These are phyloP conservation scores for Hiodon alosoides DNA, from an alignment of 2,113 vertebrate species.

Conservation along the genomic window DNA sequence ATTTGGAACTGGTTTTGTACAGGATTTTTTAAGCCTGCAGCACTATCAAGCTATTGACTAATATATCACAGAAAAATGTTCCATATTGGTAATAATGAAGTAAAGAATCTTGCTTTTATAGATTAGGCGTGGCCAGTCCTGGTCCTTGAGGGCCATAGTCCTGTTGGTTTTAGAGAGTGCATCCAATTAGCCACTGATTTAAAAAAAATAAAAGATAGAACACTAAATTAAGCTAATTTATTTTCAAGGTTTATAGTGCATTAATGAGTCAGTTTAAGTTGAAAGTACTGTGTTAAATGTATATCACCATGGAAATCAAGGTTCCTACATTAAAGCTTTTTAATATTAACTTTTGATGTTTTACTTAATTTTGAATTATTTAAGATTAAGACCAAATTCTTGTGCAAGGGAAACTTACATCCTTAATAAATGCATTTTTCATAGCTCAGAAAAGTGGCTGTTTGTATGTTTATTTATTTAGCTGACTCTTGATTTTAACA, in stretches of 20 bases:
- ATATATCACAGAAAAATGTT: no score
- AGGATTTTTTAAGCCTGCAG: no score
- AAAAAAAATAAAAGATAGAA: not conserved
- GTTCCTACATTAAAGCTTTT: not conserved
- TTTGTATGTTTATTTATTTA: constrained; percentile 1
- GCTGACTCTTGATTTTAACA: not conserved
- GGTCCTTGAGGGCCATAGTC: no score
- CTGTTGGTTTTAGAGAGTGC: not conserved
- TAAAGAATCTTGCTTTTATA: no score
- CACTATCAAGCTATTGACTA: no score
- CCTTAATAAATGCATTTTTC: constrained; percentile 9
- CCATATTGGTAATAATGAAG: no score
- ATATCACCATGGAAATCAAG: constrained; percentile 1
- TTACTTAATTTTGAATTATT: not conserved
- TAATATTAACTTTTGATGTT: not conserved
- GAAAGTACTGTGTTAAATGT: not conserved
- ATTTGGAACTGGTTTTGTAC: no score
- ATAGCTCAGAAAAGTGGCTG: not conserved
- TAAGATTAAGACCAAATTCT: not conserved
- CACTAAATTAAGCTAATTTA: not conserved
- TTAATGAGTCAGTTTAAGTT: not conserved
- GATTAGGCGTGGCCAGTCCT: no score
- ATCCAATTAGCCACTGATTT: constrained; percentile 1
- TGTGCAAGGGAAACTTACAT: not conserved
- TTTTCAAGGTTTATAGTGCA: not conserved